Evolutionary conservation across 2,113 vertebrate species (phyloP).

Genomic region (Pygoscelis adeliae): DNA sequence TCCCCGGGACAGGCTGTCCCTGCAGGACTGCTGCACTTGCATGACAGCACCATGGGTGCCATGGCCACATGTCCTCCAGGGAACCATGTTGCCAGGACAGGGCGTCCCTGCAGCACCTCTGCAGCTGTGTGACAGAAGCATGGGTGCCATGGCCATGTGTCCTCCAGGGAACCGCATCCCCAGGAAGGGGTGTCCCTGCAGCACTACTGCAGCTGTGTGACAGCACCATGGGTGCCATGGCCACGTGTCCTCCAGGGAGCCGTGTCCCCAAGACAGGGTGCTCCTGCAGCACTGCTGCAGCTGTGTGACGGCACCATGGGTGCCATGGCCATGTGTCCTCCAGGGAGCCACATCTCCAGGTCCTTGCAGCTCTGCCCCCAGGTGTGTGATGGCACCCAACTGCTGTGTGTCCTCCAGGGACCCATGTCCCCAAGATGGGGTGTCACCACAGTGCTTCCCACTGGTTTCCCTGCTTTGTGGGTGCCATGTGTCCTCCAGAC

Average conservation of each 20-base stretch:
- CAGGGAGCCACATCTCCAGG: background rate
- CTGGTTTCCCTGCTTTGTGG: background rate
- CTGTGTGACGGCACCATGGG: background rate
- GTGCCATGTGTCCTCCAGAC: background rate
- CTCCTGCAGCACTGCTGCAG: too few species aligned
- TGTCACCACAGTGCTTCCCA: rapidly evolving
- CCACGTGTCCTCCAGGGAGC: too few species aligned
- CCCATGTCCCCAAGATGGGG: rapidly evolving
- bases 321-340: background rate
- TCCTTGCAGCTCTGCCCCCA: background rate
- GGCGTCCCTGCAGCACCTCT: background rate
- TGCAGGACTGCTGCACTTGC: too few species aligned
- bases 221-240: background rate
- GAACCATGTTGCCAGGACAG: rapidly evolving
- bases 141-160: too few species aligned
- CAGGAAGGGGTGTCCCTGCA: background rate
- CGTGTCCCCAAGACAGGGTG: rapidly evolving
- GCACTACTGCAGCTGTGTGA: background rate
- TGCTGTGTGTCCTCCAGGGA: background rate
- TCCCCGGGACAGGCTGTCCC: too few species aligned
- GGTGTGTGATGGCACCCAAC: background rate
- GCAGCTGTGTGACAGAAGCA: too few species aligned
- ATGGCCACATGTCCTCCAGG: rapidly evolving
- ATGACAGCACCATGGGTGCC: background rate
- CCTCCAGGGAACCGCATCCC: rapidly evolving